Base-by-base conservation (phyloP, 2,797 vertebrate species). In the Cheirogaleus major region DNA sequence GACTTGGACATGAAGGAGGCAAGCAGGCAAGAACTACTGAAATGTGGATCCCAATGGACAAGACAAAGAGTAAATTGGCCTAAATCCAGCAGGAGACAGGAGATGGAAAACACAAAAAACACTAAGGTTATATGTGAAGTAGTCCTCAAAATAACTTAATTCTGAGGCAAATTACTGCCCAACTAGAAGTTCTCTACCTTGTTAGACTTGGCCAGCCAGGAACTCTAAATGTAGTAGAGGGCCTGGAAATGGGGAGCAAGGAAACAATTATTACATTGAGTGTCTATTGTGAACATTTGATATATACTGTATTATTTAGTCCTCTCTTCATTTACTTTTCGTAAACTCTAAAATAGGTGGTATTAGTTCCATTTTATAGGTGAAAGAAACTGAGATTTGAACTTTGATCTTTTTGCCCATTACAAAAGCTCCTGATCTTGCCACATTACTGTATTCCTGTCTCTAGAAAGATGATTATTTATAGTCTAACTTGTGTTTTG, bases 371-470 rank as follows among this genome's bases (percentile, higher is more conserved):
- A 48, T 57, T 92, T 88, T 83, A 43, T 63, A 69, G 18, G 20
- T 67, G 61, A 91, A 65, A 79, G 86, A 80, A 72, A 90, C 52
- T 85, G 38, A 90, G 45, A 76, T 87, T 89, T 57, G 69, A 93
- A 69, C 35, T n/a, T 45, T 65, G 4, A n/a, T 85, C 50, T 83
- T 87, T 45, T 83, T 67, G 45, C 48, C 17, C 20, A n/a, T 91
- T 63, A 41, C 32, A 35, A 75, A 79, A 92, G 22, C 43, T 85
- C 55, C 4, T 70, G n/a, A 48, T 93, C 57, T 91, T 86, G 70
- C 32, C 18, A 32, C 20, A 20, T 86, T 79, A 25, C 41, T 93
- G 5, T 67, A 13, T 82, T 86, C 61, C 18, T 69, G 8, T 86
- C 38, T 23, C 55, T 22, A 78, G 73, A 45, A 93, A 91, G 72